Percentiles rank a stretch among this genome's conserved stretches.
Conservation (phyloP, 1,140 invertebrate species). For the Anagrus nilaparvatae region DNA sequence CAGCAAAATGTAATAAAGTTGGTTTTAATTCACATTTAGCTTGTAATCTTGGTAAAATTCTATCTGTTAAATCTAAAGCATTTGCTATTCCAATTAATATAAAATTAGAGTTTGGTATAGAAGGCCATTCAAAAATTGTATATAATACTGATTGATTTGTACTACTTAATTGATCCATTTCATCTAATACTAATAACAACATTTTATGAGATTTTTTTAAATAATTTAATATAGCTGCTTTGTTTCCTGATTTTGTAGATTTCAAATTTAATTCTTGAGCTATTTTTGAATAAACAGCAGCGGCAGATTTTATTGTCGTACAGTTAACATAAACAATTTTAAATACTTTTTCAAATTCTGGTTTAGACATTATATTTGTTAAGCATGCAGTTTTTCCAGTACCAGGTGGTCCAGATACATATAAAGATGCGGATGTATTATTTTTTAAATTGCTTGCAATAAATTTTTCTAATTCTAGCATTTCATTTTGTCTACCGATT, state of each 20-base stretch:
- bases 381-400: constrained; percentile 92
- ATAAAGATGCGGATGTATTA: constrained; percentile 68
- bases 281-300: constrained; percentile 61
- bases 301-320: constrained; percentile 64
- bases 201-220: constrained; percentile 51
- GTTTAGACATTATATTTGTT: constrained; percentile 55
- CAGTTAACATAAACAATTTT: constrained; percentile 72
- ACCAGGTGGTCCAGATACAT: constrained; percentile 90
- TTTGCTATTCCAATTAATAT: constrained; percentile 91
- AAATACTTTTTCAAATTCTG: constrained; percentile 48
- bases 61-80: constrained; percentile 88
- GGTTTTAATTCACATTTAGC: constrained; percentile 60
- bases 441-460: constrained; percentile 55
- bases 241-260: constrained; percentile 41
- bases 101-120: constrained; percentile 55
- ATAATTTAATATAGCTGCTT: constrained; percentile 55
- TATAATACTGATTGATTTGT: constrained; percentile 83
- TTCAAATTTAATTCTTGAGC: constrained; percentile 53
- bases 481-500: constrained; percentile 70
- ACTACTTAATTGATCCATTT: constrained; percentile 85
- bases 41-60: constrained; percentile 79
- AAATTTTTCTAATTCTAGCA: constrained; percentile 57
- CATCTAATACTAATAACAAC: constrained; percentile 82
- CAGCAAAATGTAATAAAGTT: constrained; percentile 77
- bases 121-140: constrained; percentile 89